Percentiles rank a stretch among this genome's conserved stretches.
Evolutionary conservation across 1,140 invertebrate genomes (phyloP).

Genomic region (Nymphalis io): DNA sequence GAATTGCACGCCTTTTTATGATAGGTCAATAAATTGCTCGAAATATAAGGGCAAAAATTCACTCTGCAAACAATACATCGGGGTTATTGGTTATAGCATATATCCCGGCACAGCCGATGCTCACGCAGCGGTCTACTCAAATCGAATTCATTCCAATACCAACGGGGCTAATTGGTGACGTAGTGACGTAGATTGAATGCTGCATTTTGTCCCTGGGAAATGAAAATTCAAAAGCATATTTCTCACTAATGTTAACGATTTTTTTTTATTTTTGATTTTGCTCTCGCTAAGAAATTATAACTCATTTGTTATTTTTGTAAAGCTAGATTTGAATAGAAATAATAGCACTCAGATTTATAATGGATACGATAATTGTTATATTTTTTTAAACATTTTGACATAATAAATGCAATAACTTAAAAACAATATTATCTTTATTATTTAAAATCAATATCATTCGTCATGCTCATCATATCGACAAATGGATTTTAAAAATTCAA

Average conservation of each 20-base stretch:
- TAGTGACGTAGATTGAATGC: conserved; percentile 38
- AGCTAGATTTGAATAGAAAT: no score
- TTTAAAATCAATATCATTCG: no score
- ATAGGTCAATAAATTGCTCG: conserved; percentile 17
- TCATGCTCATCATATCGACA: no score
- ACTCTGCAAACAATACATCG: conserved; percentile 25
- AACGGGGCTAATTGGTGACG: conserved; percentile 50
- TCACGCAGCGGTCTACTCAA: conserved; percentile 29
- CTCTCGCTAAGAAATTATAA: neutral
- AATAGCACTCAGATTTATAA: no score
- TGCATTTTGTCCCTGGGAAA: conserved; percentile 33
- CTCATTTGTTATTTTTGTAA: no score
- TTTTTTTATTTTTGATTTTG: neutral
- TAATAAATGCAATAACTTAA: no score
- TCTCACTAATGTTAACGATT: neutral
- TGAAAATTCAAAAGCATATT: conserved; percentile 27
- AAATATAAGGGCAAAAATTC: conserved; percentile 25
- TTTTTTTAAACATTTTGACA: no score
- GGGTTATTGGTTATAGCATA: conserved; percentile 31
- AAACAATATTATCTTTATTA: no score
- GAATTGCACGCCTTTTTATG: conserved; percentile 6
- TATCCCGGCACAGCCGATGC: conserved; percentile 18
- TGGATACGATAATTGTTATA: no score
- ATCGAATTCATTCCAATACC: conserved; percentile 42
- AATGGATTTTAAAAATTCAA: no score